These are phyloP conservation scores for Drosophila picticornis DNA, from an alignment of 2,888 invertebrate species.

Conservation along the genomic window DNA sequence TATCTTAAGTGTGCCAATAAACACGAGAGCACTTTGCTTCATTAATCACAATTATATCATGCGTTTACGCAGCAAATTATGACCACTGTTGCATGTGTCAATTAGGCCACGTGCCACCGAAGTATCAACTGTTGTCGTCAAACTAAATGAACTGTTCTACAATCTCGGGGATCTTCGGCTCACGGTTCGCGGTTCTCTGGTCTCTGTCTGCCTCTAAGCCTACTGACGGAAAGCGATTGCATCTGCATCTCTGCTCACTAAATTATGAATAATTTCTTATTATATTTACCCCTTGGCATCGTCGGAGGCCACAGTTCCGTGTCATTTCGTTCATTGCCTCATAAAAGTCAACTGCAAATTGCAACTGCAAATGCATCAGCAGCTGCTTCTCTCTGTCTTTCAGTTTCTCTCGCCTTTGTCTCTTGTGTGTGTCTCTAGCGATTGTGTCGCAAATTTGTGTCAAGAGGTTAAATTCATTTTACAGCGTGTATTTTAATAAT, in stretches of 20 bases:
- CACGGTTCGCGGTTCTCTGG: not conserved
- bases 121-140: constrained; percentile 36
- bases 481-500: constrained; percentile 66
- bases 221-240: constrained; percentile 26
- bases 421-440: not conserved
- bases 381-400: constrained; percentile 17
- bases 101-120: constrained; percentile 55
- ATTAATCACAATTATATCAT: constrained; percentile 21
- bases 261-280: constrained; percentile 41
- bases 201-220: constrained; percentile 12
- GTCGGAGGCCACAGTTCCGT: constrained; percentile 20
- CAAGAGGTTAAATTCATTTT: constrained; percentile 71
- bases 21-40: constrained; percentile 5
- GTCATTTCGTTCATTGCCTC: constrained; percentile 45
- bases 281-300: constrained; percentile 25
- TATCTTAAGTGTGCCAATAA: not conserved
- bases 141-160: constrained; percentile 32
- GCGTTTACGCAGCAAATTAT: constrained; percentile 8
- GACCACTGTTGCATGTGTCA: constrained; percentile 21
- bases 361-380: constrained; percentile 38
- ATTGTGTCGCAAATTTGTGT: constrained; percentile 40
- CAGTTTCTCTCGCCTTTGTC: constrained; percentile 4
- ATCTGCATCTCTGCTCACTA: constrained; percentile 37
- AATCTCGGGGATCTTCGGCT: constrained; percentile 15
- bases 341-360: constrained; percentile 60